Base-by-base conservation (phyloP, 2,113 vertebrate species). In the Crotalus tigris region DNA sequence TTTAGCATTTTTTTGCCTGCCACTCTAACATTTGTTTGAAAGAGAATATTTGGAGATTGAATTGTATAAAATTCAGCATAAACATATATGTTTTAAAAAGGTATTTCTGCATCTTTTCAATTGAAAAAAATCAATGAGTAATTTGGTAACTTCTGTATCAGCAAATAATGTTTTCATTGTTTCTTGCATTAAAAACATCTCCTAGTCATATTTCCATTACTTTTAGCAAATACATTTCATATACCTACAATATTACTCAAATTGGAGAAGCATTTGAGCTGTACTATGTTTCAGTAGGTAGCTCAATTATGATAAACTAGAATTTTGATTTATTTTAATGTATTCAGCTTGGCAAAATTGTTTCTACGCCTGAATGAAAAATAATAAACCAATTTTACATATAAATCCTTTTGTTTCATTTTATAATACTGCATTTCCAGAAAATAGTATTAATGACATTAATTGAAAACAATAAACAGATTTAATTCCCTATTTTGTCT, bases 231-330 rank as follows among this genome's bases (percentile, higher is more conserved):
- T 96, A 96, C 96, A 97, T 97, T 96, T 94, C 92, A 96, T 89
- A 96, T 55, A 89, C 96, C 95, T 97, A 95, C 91, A 98, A 98
- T 96, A 97, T 95, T 96, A 96, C 95, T 98, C 96, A 97, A 97
- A 97, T 96, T 97, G 97, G 96, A 98, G 96, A 98, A 97, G 93
- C 96, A 97, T 97, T 98, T 98, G 97, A 98, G 96, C 90, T 54
- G 94, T 86, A 94, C 90, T 44, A 85, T 51, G 0, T 94, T 95
- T 94, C 57, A 95, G 9, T 92, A 69, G 96, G 81, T 85, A 94
- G 33, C 57, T 57, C 15, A 57, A 81, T 97, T 94, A 94, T 19
- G 92, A 96, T 96, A 95, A 97, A 94, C 85, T 92, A 95, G 95
- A 95, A 91, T 17, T 33, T 94, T 2, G 51, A 39, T 81, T 93